A percentile compares a stretch with the other conserved stretches of the same genome.
Conservation (phyloP, 2,113 vertebrate species). For the Madoqua kirkii region DNA sequence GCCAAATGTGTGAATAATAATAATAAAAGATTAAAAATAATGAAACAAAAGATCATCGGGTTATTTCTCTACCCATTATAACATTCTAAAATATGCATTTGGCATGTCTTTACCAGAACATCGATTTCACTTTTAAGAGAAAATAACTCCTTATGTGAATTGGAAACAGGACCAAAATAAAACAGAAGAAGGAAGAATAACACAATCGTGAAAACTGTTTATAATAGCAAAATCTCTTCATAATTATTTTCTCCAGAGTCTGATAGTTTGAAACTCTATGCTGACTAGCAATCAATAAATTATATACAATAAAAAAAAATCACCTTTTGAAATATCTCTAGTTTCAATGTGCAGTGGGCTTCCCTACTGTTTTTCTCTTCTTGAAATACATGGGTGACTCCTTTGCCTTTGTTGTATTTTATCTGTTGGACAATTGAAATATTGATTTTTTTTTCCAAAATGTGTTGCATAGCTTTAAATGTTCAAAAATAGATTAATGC, state of each 20-base stretch:
- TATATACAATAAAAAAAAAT: background rate
- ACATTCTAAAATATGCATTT: background rate
- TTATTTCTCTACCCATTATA: slow-evolving; percentile 17
- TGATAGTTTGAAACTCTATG: background rate
- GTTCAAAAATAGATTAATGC: background rate
- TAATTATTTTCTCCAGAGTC: background rate
- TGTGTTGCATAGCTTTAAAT: background rate
- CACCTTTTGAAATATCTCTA: background rate
- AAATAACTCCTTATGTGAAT: background rate
- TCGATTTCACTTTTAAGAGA: background rate
- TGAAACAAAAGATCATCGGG: background rate
- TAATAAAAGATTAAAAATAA: slow-evolving; percentile 8
- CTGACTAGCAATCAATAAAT: background rate
- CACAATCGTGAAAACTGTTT: background rate
- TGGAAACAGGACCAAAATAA: background rate
- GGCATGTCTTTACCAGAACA: background rate
- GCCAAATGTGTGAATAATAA: slow-evolving; percentile 37
- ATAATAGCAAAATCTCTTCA: background rate
- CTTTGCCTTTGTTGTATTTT: background rate
- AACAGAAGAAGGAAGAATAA: background rate
- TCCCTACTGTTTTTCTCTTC: background rate
- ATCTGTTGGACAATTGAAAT: background rate
- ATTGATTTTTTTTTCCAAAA: background rate
- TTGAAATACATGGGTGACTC: background rate
- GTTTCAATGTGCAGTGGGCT: background rate